Conservation (phyloP, 2,888 invertebrate species). For the Dendrolimus houi region DNA sequence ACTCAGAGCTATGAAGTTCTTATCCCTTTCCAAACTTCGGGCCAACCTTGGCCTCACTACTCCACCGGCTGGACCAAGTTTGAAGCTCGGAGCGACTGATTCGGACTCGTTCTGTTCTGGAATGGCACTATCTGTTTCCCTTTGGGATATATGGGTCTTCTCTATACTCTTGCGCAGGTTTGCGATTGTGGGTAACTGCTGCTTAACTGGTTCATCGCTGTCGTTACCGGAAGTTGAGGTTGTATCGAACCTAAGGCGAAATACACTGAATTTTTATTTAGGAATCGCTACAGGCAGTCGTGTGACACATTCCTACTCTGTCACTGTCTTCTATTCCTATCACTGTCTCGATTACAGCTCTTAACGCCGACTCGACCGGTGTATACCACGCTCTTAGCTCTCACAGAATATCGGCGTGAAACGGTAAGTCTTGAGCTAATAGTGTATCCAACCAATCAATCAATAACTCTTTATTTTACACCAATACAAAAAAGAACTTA, state of each 20-base stretch:
- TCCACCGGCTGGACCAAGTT: constrained; percentile 77
- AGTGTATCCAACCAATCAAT: too few relatives aligned
- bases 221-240: constrained; percentile 80
- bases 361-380: too few relatives aligned
- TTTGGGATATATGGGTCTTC: constrained; percentile 58
- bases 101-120: constrained; percentile 52
- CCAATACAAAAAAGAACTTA: too few relatives aligned
- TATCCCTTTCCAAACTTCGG: constrained; percentile 52
- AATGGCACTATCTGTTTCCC: constrained; percentile 53
- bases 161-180: constrained; percentile 62
- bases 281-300: too few relatives aligned
- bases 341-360: too few relatives aligned
- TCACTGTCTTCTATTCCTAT: too few relatives aligned
- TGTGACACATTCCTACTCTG: too few relatives aligned
- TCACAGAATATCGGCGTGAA: too few relatives aligned
- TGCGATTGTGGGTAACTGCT: constrained; percentile 53
- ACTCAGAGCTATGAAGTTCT: constrained; percentile 53
- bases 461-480: too few relatives aligned
- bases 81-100: constrained; percentile 78
- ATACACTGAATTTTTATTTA: too few relatives aligned
- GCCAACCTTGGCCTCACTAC: constrained; percentile 55
- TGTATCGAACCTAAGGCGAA: constrained; percentile 64
- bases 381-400: too few relatives aligned
- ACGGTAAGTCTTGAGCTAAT: too few relatives aligned
- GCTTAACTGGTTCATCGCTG: constrained; percentile 73